Evolutionary conservation across 2,888 invertebrate species (phyloP).

Genomic region (Temnothorax rugatulus): DNA sequence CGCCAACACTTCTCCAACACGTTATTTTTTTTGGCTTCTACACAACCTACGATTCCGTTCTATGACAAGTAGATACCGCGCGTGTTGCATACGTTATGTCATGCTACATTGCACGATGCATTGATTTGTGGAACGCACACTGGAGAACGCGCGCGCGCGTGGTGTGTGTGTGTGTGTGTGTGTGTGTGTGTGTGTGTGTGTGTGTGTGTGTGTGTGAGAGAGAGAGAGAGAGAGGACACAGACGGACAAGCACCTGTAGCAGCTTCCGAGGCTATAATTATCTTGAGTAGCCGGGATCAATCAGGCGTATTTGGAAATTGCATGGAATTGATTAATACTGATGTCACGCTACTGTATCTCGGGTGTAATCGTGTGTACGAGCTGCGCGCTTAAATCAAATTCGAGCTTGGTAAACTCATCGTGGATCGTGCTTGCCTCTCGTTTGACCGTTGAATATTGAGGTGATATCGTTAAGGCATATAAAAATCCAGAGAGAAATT

Average conservation of each 20-base stretch:
- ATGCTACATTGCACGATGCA: slow-evolving; percentile 38
- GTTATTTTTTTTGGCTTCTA: background rate
- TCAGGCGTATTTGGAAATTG: slow-evolving; percentile 59
- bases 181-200: no score
- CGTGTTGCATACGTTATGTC: slow-evolving; percentile 40
- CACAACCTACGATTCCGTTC: slow-evolving; percentile 6
- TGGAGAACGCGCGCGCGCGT: background rate
- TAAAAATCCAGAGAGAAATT: background rate
- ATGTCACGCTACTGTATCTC: slow-evolving; percentile 49
- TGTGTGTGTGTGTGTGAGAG: background rate
- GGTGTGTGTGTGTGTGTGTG: background rate
- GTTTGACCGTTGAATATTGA: background rate
- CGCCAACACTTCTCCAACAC: background rate
- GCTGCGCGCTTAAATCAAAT: slow-evolving; percentile 41
- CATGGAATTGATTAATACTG: slow-evolving; percentile 56
- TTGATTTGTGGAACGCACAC: slow-evolving; percentile 47
- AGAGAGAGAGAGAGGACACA: background rate
- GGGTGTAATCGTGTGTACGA: slow-evolving; percentile 47
- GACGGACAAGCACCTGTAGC: slow-evolving; percentile 52
- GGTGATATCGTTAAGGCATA: background rate
- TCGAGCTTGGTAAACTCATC: slow-evolving; percentile 13
- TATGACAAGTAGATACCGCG: slow-evolving; percentile 31
- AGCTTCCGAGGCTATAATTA: slow-evolving; percentile 57
- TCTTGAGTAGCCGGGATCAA: slow-evolving; percentile 59
- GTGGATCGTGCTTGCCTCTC: background rate